Evolutionary conservation across 2,797 vertebrate species (phyloP).

Genomic region (Cossypha polioptera): DNA sequence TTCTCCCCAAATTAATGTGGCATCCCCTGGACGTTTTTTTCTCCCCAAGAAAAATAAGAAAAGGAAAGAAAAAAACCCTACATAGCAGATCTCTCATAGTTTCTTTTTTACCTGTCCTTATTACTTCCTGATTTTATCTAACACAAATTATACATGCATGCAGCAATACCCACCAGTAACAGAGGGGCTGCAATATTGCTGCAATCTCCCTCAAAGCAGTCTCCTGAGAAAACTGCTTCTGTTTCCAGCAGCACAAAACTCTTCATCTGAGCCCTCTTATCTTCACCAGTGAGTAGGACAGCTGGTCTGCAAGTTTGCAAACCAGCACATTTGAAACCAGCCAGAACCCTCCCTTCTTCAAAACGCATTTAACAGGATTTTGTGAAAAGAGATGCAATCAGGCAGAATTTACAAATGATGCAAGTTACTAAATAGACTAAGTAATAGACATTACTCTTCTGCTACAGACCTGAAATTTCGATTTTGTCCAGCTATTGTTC

Average conservation of each 20-base stretch:
- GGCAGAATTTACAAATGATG: not conserved
- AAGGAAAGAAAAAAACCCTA: not conserved
- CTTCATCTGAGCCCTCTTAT: constrained; percentile 50
- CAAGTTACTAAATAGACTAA: not conserved
- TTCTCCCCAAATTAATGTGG: not conserved
- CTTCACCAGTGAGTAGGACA: constrained; percentile 24
- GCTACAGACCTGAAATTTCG: not conserved
- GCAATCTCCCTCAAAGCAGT: constrained; percentile 46
- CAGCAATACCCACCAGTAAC: constrained; percentile 6
- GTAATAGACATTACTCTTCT: not conserved
- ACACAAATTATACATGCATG: constrained; percentile 1
- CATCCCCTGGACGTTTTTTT: not conserved
- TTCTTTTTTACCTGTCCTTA: constrained; percentile 28
- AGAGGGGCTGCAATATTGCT: constrained; percentile 20
- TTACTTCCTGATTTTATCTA: constrained; percentile 62
- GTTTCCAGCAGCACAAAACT: constrained; percentile 26
- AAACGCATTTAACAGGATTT: not conserved
- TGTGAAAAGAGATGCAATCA: not conserved
- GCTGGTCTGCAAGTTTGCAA: constrained; percentile 37
- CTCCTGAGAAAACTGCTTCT: constrained; percentile 38
- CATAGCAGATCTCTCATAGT: not conserved
- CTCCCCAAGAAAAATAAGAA: not conserved
- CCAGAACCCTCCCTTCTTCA: not conserved
- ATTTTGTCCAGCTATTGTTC: not conserved
- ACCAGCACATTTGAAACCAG: not conserved